Evolutionary conservation across 2,113 vertebrate species (phyloP), one percentile per base, ranked within the genome.

Genomic region (Tenebrosternarchus preto): DNA sequence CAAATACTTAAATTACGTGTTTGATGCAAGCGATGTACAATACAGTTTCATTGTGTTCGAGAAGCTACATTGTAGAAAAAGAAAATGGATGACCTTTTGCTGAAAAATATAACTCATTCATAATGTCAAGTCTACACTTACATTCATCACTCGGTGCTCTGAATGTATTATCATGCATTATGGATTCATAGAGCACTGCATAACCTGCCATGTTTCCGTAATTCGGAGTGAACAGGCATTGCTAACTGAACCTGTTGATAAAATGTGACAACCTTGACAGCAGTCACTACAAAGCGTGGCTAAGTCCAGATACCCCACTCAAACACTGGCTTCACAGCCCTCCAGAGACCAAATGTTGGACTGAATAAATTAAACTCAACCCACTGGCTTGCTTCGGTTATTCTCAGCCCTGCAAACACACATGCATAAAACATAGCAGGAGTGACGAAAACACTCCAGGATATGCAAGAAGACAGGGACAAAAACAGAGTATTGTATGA

Each of bases 211-310:
- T 7, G 39, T 19, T 16, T 77, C 59, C 8, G 53, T 81, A 77
- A 78, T 78, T 77, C 53, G 20, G 68, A 66, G 77, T 59, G 64
- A 76, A 81, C 50, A 71, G 53, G 50, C n/a, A 68, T 81, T 66
- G 56, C 60, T 56, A 77, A 77, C 66, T 73, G 73, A 83, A 86
- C 64, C 70, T 75, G 80, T 64, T 72, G 76, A 68, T 64, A 55
- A 77, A 80, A 78, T 63, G 63, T 73, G 81, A 81, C 79, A 86
- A 59, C 66, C 68, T 82, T 80, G 74, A 86, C 76, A 80, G 83
- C 72, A 81, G 80, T 81, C 72, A 66, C 75, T 77, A 74, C 15
- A 29, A 76, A 81, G 78, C 33, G 6, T n/a, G 76, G 75, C 78
- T 80, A 77, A 81, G 80, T 68, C 61, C 22, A 27, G 68, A 79